Conservation (phyloP, 2,797 vertebrate species). For the Pseudochromis fuscus region DNA sequence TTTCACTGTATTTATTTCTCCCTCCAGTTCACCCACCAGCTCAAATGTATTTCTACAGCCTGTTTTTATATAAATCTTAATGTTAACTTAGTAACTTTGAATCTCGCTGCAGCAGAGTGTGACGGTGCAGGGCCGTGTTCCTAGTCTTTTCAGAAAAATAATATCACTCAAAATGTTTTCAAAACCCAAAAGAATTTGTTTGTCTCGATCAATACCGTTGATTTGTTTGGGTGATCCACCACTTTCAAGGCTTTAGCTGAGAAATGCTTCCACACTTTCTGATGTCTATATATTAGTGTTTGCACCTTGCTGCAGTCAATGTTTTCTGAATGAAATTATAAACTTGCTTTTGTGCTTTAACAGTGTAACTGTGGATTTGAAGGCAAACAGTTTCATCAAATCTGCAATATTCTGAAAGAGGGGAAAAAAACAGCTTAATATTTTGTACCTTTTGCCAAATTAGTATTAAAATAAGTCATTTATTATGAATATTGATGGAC, state of each 20-base stretch:
- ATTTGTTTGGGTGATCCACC: conserved; percentile 10
- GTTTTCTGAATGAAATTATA: neutral
- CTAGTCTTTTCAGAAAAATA: neutral
- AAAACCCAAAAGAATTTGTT: neutral
- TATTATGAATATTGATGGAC: neutral
- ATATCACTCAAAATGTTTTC: no score
- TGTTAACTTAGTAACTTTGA: no score
- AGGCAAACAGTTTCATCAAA: neutral
- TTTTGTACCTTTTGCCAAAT: neutral
- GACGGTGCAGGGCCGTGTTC: neutral
- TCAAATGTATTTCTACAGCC: neutral
- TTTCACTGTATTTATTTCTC: conserved; percentile 12
- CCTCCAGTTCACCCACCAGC: neutral
- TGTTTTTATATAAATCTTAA: neutral
- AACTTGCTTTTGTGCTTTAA: conserved; percentile 2
- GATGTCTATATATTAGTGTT: neutral
- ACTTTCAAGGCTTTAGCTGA: neutral
- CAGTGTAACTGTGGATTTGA: conserved; percentile 7
- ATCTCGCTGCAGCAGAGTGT: neutral
- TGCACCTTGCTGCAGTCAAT: neutral
- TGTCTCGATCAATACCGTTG: neutral
- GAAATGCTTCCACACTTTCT: neutral
- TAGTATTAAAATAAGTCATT: neutral
- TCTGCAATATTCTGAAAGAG: neutral
- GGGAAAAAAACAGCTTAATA: neutral